Base-by-base conservation (phyloP, 1,140 invertebrate species). In the Liolophura sinensis region DNA sequence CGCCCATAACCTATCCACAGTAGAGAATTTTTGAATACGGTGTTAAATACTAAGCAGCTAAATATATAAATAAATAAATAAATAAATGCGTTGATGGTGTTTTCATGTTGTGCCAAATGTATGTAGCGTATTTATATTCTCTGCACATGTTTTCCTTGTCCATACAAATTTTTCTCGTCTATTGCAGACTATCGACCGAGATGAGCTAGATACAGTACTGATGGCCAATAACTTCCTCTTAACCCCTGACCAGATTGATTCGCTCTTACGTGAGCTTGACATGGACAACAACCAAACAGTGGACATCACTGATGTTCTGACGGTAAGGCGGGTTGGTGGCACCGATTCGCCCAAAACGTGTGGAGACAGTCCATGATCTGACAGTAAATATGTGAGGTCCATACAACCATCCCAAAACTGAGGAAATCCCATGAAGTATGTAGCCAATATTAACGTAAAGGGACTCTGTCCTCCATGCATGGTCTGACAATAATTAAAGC, bases 251-350 rank as follows among this genome's bases (percentile, higher is more conserved):
- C 62, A 70, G 50, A 55, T 73, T 3, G 55, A 67, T 31, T 62
- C 64, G 15, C 64, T 73, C 54, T 64, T 73, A 16, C 59, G 64
- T 54, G 71, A 73, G 51, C 60, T 73, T 20, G 71, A 73, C 56
- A 62, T 60, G 50, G 68, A 73, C 27, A 51, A 64, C 6, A 73
- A 57, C 49, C 63, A 60, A 15, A 65, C 62, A 3, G 18, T 73
- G 47, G 71, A 73, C 46, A 70, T 73, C 61, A 22, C 59, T 20
- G 68, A 73, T 61, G 69, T 66, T 1, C 64, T 73, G 0, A 59
- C 50, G 47, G 71, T 73, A 62, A 65, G 68, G 59, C 31, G 3
- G 31, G 3, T 40, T 5, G 31, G 31, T 40, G 31, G 31, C 31
- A 9, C 9, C n/a, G n/a, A 40, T 40, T 40, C 31, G 9, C 3